These are phyloP conservation scores for Ceyx erithaca DNA, from an alignment of 2,797 vertebrate species.

Conservation along the genomic window DNA sequence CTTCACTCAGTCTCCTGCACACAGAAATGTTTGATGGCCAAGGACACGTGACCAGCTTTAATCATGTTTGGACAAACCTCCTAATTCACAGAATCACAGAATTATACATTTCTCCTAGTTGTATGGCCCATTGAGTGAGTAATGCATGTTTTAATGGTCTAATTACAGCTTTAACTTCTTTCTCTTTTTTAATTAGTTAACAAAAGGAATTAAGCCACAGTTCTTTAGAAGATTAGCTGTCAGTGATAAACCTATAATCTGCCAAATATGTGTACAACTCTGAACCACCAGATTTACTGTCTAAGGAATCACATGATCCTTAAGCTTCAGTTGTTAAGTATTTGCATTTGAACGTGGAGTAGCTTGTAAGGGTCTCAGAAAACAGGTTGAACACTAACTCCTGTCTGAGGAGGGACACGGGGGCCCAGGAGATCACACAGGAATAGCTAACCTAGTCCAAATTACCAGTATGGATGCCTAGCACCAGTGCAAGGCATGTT, in stretches of 20 bases:
- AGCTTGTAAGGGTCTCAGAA: background rate
- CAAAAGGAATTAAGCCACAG: constrained; percentile 56
- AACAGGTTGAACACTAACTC: background rate
- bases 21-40: background rate
- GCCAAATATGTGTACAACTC: constrained; percentile 52
- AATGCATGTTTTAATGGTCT: constrained; percentile 34
- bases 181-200: constrained; percentile 51
- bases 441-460: background rate
- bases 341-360: constrained; percentile 31
- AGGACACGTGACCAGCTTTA: constrained; percentile 34
- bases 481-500: background rate
- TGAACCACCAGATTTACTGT: constrained; percentile 20
- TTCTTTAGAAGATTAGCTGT: constrained; percentile 42
- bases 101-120: constrained; percentile 11
- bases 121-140: constrained; percentile 1
- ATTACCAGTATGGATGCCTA: background rate
- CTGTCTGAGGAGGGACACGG: background rate
- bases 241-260: constrained; percentile 67
- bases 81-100: no score
- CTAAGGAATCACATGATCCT: constrained; percentile 55
- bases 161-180: constrained; percentile 30
- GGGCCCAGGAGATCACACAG: background rate
- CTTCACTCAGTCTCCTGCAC: background rate
- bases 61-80: constrained; percentile 29
- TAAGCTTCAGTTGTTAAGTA: constrained; percentile 33